Conservation (phyloP, 2,888 invertebrate genomes). For the Agrypnus murinus region DNA sequence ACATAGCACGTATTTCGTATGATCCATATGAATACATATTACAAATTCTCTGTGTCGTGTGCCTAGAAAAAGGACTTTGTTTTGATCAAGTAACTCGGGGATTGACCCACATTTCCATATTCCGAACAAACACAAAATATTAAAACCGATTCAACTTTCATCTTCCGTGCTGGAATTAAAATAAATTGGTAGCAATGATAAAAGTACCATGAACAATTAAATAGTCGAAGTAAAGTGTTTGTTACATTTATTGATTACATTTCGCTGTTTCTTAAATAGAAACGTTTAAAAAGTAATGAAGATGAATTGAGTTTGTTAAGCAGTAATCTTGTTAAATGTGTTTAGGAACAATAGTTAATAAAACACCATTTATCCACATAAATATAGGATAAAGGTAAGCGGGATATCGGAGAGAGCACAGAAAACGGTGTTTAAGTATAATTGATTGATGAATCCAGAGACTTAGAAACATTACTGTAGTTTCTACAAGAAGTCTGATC, state of each 20-base stretch:
- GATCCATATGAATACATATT: slow-evolving; percentile 14
- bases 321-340: slow-evolving; percentile 1
- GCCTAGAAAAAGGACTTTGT: slow-evolving; percentile 8
- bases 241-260: no score
- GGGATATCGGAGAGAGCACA: not conserved
- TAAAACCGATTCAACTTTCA: slow-evolving; percentile 1
- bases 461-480: no score
- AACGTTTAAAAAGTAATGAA: slow-evolving; percentile 2
- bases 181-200: no score
- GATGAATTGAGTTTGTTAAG: not conserved
- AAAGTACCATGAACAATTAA: no score
- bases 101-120: slow-evolving; percentile 11
- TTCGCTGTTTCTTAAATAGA: no score
- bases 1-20: slow-evolving; percentile 1
- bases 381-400: not conserved
- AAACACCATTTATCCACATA: not conserved
- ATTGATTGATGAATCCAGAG: not conserved
- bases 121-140: not conserved
- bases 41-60: slow-evolving; percentile 7
- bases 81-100: slow-evolving; percentile 23
- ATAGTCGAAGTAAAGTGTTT: no score
- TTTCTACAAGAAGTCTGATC: no score
- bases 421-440: not conserved
- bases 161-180: no score
- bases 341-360: not conserved